A percentile compares a stretch with the other conserved stretches of the same genome.
These are phyloP conservation scores for Agriopis marginaria DNA, from an alignment of 2,888 invertebrate genomes.

Conservation along the genomic window DNA sequence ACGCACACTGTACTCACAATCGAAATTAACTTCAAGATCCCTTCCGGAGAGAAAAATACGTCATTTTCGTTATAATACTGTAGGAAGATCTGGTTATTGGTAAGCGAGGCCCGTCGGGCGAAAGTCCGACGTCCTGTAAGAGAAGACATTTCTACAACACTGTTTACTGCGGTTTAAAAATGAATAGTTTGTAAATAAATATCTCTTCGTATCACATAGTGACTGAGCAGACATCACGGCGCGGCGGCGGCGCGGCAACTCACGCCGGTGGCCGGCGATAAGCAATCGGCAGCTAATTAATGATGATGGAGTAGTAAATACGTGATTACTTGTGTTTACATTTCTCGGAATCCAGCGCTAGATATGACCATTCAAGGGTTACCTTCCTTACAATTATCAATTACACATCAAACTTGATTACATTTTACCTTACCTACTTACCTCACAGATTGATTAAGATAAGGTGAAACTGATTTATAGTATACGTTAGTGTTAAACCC, in stretches of 20 bases:
- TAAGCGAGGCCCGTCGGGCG: background rate
- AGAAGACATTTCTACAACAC: background rate
- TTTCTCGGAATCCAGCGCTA: constrained; percentile 13
- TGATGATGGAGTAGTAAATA: constrained; percentile 3
- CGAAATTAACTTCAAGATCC: constrained; percentile 63
- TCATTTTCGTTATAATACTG: constrained; percentile 63
- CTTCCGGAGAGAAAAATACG: constrained; percentile 60
- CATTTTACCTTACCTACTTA: no score
- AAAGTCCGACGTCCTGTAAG: background rate
- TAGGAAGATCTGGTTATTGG: constrained; percentile 45
- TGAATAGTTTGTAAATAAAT: background rate
- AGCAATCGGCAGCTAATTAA: constrained; percentile 7
- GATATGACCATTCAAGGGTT: background rate
- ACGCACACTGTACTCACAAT: constrained; percentile 52
- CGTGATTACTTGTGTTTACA: constrained; percentile 18
- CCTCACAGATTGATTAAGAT: no score
- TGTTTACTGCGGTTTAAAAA: background rate
- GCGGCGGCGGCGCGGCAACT: constrained; percentile 1
- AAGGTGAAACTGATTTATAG: no score
- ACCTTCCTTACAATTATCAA: background rate
- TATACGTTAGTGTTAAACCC: no score
- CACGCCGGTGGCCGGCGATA: constrained; percentile 9
- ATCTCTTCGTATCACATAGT: background rate
- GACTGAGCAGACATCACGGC: constrained; percentile 11
- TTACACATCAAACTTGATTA: background rate